Base-by-base conservation (phyloP, 2,888 invertebrate genomes). In the Hypolimnas misippus region DNA sequence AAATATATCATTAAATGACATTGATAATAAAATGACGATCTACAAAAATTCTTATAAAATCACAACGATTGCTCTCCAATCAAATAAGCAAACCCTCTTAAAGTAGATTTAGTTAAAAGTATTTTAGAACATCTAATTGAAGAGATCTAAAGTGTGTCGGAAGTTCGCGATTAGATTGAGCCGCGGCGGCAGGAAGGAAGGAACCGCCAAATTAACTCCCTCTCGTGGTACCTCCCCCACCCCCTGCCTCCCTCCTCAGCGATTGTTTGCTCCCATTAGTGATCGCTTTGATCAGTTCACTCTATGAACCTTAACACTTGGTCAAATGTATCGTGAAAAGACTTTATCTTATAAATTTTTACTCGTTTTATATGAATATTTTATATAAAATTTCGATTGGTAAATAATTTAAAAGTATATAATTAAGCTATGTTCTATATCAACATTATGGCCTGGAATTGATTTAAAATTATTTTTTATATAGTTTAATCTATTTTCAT, bases 171-270 rank as follows among this genome's bases (percentile, higher is more conserved):
- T 79, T 76, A 80, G 75, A 76, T 74, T 72, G 70, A 73, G 73
- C 66, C 73, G 69, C n/a, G n/a, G n/a, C n/a, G n/a, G n/a, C 79
- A 79, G 76, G 78, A 81, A 78, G 83, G 84, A 81, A 86, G 87
- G 90, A 88, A 87, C 84, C 82, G 83, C 82, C 80, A 84, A 92
- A 90, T 92, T 86, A 86, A 84, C 75, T 78, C 73, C 77, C 73
- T 78, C 76, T 78, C n/a, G n/a, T n/a, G n/a, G n/a, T n/a, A n/a
- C n/a, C n/a, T 75, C 72, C 76, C 71, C 72, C 74, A 70, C 76
- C 76, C 70, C 77, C 79, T 80, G 77, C 86, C 78, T 81, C 82
- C 85, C n/a, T n/a, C n/a, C n/a, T n/a, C n/a, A n/a, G n/a, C n/a
- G n/a, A 86, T 86, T 88, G 86, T 79, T 80, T 82, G 83, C 82